Evolutionary conservation across 2,888 invertebrate genomes (phyloP).

Genomic region (Argyresthia goedartella): DNA sequence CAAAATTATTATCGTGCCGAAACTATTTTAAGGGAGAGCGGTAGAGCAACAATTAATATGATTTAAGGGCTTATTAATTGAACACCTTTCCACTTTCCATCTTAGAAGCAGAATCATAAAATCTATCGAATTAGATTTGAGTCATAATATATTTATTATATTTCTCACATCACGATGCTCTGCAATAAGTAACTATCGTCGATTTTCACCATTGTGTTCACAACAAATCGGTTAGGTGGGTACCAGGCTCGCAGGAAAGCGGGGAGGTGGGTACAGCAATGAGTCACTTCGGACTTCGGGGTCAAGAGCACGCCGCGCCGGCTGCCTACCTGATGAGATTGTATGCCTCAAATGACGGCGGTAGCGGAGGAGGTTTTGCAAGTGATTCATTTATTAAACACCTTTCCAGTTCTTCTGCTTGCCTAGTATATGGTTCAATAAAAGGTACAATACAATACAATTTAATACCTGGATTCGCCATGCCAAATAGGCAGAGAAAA

Average conservation of each 20-base stretch:
- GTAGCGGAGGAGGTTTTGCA: not conserved
- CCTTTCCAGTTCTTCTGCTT: no score
- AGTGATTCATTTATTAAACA: no score
- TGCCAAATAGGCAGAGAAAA: no score
- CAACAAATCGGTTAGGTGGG: not conserved
- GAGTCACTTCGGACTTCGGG: constrained; percentile 27
- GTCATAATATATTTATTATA: no score
- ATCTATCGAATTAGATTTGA: no score
- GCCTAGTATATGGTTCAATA: no score
- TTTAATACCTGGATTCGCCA: no score
- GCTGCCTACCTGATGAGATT: constrained; percentile 45
- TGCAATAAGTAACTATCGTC: no score
- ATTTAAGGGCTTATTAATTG: constrained; percentile 51
- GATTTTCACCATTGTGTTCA: not conserved
- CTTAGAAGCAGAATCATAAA: constrained; percentile 12
- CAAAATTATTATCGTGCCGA: constrained; percentile 15
- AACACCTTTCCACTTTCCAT: constrained; percentile 37
- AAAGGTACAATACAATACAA: no score
- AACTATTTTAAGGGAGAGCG: constrained; percentile 31
- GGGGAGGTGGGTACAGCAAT: constrained; percentile 17
- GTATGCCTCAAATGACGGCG: constrained; percentile 6
- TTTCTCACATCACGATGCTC: no score
- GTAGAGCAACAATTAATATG: constrained; percentile 32
- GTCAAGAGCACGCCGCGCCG: constrained; percentile 57
- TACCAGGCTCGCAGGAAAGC: not conserved